Conservation (phyloP, 2,888 invertebrate genomes). For the Amitus sp. region DNA sequence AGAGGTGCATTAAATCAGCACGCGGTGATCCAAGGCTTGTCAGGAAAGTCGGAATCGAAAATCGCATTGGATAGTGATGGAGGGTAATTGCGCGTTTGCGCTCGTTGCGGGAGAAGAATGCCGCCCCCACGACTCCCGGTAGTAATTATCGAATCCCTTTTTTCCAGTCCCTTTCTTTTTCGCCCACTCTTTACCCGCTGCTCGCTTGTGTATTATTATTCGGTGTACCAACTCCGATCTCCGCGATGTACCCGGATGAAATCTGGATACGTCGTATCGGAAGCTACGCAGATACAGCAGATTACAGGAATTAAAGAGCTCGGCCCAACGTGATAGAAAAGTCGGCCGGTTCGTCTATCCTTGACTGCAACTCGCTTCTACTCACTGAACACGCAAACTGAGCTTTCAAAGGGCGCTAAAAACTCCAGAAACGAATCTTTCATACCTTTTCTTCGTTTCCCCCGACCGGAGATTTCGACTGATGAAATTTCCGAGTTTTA, state of each 20-base stretch:
- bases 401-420: not conserved
- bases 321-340: constrained; percentile 39
- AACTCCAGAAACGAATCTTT: no score
- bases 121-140: constrained; percentile 65
- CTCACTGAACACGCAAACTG: not conserved
- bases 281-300: constrained; percentile 53
- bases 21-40: constrained; percentile 21
- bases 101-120: constrained; percentile 62
- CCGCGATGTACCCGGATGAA: constrained; percentile 34
- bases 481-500: no score
- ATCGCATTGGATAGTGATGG: constrained; percentile 55
- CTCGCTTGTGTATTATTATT: constrained; percentile 56
- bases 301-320: constrained; percentile 62
- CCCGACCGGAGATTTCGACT: no score
- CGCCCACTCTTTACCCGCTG: constrained; percentile 31
- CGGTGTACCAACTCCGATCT: constrained; percentile 49
- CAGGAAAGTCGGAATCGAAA: constrained; percentile 56
- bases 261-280: constrained; percentile 45
- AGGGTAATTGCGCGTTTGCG: constrained; percentile 64
- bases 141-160: constrained; percentile 62
- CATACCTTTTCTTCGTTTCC: no score
- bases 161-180: constrained; percentile 29
- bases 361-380: constrained; percentile 14
- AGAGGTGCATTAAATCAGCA: constrained; percentile 16
- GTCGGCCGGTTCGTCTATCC: constrained; percentile 20